Conservation (phyloP, 1,140 invertebrate genomes). For the Bombus confusus region DNA sequence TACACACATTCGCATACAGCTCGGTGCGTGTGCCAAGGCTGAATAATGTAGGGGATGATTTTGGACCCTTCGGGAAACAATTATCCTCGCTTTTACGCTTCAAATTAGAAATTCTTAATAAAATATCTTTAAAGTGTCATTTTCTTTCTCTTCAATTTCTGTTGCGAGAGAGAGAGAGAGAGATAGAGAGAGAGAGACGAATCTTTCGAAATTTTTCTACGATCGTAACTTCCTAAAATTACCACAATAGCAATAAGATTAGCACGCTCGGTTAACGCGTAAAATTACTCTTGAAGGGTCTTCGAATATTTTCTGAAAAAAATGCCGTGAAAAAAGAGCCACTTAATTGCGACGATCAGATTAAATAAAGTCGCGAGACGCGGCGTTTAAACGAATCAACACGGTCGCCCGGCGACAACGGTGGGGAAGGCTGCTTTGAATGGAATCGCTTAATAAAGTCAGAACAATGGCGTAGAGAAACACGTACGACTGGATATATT, state of each 20-base stretch:
- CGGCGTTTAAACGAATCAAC: not conserved
- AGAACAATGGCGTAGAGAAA: constrained; percentile 12
- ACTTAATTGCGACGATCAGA: not conserved
- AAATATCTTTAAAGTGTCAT: not conserved
- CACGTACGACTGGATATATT: constrained; percentile 34
- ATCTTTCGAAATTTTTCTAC: too few species aligned
- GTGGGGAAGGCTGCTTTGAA: not conserved
- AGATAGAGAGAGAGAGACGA: too few species aligned
- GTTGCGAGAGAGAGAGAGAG: too few species aligned
- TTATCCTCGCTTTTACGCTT: not conserved
- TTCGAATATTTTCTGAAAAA: not conserved
- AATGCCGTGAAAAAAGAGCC: not conserved
- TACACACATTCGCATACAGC: constrained; percentile 28
- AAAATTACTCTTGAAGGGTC: not conserved
- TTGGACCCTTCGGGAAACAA: not conserved
- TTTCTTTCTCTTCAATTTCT: not conserved
- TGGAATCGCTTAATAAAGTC: constrained; percentile 19
- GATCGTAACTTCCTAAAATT: not conserved
- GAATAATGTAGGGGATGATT: not conserved
- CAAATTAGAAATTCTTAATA: not conserved
- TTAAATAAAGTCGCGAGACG: not conserved
- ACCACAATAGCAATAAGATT: not conserved
- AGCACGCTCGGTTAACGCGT: not conserved
- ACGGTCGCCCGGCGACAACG: not conserved
- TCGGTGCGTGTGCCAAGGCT: not conserved